phyloP scores from a whole-genome alignment of 1,140 invertebrate genomes.

The Thereuonema tuberculata region DNA sequence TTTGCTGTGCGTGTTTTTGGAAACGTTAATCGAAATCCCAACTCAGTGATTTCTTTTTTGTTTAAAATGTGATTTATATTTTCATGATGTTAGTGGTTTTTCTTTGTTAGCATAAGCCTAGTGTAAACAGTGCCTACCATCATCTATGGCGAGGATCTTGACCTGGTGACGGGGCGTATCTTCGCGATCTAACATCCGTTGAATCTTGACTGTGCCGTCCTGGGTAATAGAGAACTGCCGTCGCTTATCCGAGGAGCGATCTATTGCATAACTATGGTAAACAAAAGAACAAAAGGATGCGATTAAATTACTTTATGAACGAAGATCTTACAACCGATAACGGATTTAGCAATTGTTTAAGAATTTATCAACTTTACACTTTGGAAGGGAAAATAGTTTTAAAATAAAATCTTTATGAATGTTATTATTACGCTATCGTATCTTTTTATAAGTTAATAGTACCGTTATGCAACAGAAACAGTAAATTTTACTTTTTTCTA shows the following conservation, averaged over 20 bases:
- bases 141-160: constrained; percentile 88
- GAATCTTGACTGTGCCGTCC: constrained; percentile 83
- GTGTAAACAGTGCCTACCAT: constrained; percentile 61
- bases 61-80: too few relatives aligned
- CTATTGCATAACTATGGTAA: constrained; percentile 55
- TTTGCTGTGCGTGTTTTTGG: too few relatives aligned
- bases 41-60: too few relatives aligned
- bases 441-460: too few relatives aligned
- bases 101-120: too few relatives aligned
- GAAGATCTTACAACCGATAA: neutral
- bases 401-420: too few relatives aligned
- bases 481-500: too few relatives aligned
- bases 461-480: too few relatives aligned
- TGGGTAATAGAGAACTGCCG: constrained; percentile 82
- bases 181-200: constrained; percentile 64
- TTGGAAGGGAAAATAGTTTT: too few relatives aligned
- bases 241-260: constrained; percentile 75
- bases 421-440: too few relatives aligned
- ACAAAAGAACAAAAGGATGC: constrained; percentile 3
- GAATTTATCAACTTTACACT: neutral
- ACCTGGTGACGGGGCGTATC: constrained; percentile 85
- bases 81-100: too few relatives aligned
- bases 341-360: neutral
- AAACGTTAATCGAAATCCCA: too few relatives aligned
- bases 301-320: neutral